Evolutionary conservation across 2,888 invertebrate genomes (phyloP).

Genomic region (Subacronicta megacephala): DNA sequence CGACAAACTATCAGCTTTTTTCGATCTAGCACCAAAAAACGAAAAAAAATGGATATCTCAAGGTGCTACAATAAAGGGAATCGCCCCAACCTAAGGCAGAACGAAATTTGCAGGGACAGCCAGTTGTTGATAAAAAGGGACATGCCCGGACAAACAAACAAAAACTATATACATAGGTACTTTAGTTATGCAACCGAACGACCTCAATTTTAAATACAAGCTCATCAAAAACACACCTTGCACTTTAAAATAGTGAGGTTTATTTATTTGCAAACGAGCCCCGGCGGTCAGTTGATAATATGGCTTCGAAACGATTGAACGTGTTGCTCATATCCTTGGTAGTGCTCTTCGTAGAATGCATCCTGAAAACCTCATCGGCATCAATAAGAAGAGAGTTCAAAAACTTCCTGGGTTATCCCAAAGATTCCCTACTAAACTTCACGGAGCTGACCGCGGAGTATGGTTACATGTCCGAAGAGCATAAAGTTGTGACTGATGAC

Average conservation of each 20-base stretch:
- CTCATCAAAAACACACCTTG: no score
- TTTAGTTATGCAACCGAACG: no score
- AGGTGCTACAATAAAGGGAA: no score
- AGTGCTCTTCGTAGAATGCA: constrained; percentile 49
- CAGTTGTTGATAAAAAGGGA: no score
- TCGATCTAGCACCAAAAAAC: no score
- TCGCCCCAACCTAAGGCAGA: no score
- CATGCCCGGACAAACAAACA: no score
- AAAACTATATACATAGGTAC: no score
- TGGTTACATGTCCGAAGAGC: constrained; percentile 72
- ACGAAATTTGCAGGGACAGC: no score
- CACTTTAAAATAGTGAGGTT: constrained; percentile 14
- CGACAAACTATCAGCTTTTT: no score
- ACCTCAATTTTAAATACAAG: no score
- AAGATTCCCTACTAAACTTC: constrained; percentile 65
- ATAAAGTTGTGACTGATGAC: constrained; percentile 72
- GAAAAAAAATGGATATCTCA: no score
- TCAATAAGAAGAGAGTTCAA: constrained; percentile 60
- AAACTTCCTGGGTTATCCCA: constrained; percentile 60
- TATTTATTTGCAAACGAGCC: constrained; percentile 8
- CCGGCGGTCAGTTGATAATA: constrained; percentile 59
- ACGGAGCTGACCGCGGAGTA: constrained; percentile 63
- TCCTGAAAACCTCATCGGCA: constrained; percentile 46
- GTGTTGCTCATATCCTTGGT: constrained; percentile 49
- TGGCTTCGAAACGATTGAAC: constrained; percentile 63